phyloP scores from a whole-genome alignment of 2,113 vertebrate genomes.

The Oreochromis niloticus region DNA sequence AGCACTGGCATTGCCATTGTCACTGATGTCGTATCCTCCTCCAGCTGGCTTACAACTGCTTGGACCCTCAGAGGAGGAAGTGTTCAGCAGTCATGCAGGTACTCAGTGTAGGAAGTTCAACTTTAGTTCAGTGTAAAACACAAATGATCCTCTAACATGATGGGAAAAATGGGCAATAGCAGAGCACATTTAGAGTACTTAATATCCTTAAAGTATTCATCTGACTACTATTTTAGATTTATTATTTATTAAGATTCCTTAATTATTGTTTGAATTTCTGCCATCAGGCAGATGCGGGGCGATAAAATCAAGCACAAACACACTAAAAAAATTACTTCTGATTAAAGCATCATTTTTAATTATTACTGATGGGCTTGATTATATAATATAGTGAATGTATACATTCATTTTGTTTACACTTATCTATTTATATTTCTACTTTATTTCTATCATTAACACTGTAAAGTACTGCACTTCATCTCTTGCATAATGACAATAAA shows the following conservation, averaged over 20 bases:
- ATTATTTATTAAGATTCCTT: neutral
- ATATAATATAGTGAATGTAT: neutral
- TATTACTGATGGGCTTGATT: neutral
- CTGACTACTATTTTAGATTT: neutral
- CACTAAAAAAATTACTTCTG: rapidly evolving
- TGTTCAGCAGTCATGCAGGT: neutral
- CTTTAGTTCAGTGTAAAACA: neutral
- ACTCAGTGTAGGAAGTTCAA: neutral
- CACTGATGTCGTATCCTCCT: neutral
- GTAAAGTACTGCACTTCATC: too few species aligned
- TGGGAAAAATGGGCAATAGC: neutral
- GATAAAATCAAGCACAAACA: neutral
- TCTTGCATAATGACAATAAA: neutral
- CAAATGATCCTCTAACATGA: neutral
- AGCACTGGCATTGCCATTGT: neutral
- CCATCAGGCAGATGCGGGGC: neutral
- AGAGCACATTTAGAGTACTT: neutral
- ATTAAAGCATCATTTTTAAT: neutral
- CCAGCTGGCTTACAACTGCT: neutral
- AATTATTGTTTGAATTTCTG: neutral
- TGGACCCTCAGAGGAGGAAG: neutral
- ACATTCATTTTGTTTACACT: neutral
- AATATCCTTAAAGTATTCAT: neutral
- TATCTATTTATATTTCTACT: rapidly evolving
- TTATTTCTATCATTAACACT: neutral